Conservation (phyloP, 1,140 invertebrate genomes). For the Rhagoletis zephyria region DNA sequence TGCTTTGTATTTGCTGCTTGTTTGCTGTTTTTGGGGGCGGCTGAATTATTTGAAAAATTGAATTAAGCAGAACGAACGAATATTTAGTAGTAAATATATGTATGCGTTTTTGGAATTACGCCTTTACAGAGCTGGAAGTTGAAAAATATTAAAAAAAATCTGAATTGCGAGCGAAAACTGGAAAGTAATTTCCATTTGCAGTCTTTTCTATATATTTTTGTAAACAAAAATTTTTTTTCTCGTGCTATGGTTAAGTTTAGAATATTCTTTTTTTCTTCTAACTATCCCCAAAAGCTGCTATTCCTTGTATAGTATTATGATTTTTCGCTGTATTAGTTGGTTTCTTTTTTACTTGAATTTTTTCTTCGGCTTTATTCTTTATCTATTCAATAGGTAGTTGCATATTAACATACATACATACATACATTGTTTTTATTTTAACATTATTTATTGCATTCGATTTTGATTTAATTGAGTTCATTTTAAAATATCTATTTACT, state of each 20-base stretch:
- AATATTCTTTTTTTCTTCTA: background rate
- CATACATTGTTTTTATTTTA: background rate
- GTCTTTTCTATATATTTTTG: too few relatives aligned
- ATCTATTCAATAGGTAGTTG: too few relatives aligned
- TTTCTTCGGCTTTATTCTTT: too few relatives aligned
- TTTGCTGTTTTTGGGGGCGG: background rate
- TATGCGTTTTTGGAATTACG: too few relatives aligned
- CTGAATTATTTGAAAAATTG: background rate
- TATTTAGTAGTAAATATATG: too few relatives aligned
- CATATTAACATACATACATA: background rate
- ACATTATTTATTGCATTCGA: slow-evolving; percentile 39
- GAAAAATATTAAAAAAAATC: background rate
- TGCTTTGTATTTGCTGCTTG: background rate
- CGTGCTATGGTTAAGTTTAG: background rate
- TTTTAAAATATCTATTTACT: background rate
- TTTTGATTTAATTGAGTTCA: slow-evolving; percentile 30
- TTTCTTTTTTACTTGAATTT: too few relatives aligned
- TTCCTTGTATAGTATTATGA: background rate
- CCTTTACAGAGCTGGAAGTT: too few relatives aligned
- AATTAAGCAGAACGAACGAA: background rate
- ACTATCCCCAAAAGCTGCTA: background rate
- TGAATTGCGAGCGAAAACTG: too few relatives aligned
- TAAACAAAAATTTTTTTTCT: too few relatives aligned
- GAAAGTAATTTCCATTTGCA: too few relatives aligned
- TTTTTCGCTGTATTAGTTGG: background rate